These are phyloP conservation scores for Macaca mulatta DNA, from an alignment of 2,113 vertebrate genomes.

Conservation along the genomic window DNA sequence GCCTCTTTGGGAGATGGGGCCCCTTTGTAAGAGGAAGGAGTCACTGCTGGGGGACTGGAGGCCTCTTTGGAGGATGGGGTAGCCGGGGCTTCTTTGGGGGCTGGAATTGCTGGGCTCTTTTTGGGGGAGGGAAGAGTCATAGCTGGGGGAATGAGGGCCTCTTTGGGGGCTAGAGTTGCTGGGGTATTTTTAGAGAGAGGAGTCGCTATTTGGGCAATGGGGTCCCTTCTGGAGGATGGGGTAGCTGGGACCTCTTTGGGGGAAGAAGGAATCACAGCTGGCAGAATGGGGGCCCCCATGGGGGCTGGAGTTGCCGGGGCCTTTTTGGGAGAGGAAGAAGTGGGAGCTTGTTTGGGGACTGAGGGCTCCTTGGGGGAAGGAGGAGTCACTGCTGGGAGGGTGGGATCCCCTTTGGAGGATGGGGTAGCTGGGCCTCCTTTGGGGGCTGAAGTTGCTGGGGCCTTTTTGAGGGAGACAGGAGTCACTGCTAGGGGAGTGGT, in stretches of 20 bases:
- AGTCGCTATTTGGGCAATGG: neutral
- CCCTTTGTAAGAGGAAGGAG: neutral
- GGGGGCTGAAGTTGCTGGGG: neutral
- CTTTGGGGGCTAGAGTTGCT: neutral
- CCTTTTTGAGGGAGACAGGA: neutral
- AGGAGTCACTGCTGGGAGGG: neutral
- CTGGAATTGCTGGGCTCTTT: constrained; percentile 26
- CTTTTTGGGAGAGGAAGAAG: neutral
- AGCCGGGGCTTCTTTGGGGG: constrained; percentile 34
- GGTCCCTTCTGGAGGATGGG: neutral
- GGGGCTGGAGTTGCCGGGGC: neutral
- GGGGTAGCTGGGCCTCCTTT: neutral
- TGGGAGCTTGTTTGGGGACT: neutral
- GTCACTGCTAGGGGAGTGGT: neutral
- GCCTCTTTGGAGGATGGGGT: neutral
- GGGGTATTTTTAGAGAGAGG: neutral
- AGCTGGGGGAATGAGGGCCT: too few species aligned
- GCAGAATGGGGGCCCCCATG: neutral
- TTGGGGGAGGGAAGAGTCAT: neutral
- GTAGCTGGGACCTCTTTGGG: neutral
- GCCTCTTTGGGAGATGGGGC: neutral
- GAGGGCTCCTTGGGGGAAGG: neutral
- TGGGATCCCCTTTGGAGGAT: neutral
- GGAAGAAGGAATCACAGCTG: neutral
- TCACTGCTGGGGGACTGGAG: neutral